Conservation (phyloP, 1,140 invertebrate genomes). For the Zaprionus taronus region DNA sequence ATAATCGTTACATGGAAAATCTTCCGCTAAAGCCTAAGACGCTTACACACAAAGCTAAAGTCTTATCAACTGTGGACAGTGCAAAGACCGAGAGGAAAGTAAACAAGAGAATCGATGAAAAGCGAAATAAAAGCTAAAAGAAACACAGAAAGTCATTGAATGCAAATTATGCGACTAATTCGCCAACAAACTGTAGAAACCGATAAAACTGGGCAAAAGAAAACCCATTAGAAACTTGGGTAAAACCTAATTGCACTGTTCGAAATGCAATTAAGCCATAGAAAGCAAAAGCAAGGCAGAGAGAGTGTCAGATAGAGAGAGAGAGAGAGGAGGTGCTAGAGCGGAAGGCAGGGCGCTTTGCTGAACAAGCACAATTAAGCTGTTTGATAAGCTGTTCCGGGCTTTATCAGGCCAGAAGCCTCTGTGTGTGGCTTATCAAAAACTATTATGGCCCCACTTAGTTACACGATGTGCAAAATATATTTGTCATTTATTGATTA, state of each 20-base stretch:
- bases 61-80: conserved; percentile 33
- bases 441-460: conserved; percentile 16
- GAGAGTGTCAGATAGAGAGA: neutral
- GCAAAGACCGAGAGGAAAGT: neutral
- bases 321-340: neutral
- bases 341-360: neutral
- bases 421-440: conserved; percentile 8
- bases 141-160: conserved; percentile 8
- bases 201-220: neutral
- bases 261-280: conserved; percentile 17
- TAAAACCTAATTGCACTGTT: conserved; percentile 9
- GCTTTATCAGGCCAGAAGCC: conserved; percentile 3
- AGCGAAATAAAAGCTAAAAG: neutral
- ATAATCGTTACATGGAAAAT: conserved; percentile 53
- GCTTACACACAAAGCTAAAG: conserved; percentile 23
- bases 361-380: conserved; percentile 2
- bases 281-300: neutral
- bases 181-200: neutral
- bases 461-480: neutral
- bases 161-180: conserved; percentile 10
- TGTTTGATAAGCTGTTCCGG: conserved; percentile 26
- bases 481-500: neutral
- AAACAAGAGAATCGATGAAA: neutral
- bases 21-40: conserved; percentile 37
- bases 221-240: neutral